Percentiles rank a stretch among this genome's conserved stretches.
These are phyloP conservation scores for Heliothis virescens DNA, from an alignment of 1,140 invertebrate genomes.

Conservation along the genomic window DNA sequence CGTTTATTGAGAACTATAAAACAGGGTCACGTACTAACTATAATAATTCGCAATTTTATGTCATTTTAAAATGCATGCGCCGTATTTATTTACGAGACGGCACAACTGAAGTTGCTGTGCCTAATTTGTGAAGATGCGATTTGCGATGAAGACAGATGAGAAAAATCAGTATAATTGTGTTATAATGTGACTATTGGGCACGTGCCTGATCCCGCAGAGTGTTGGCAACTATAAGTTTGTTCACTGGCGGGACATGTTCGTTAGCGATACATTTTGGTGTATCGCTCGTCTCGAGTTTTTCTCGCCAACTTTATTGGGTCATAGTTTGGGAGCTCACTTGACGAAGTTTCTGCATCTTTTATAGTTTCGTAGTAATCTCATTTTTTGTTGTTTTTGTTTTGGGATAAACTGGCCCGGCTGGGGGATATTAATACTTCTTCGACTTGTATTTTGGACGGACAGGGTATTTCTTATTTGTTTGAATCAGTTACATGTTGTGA, in stretches of 20 bases:
- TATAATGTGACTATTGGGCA: constrained; percentile 9
- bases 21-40: constrained; percentile 18
- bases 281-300: constrained; percentile 20
- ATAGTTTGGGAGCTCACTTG: constrained; percentile 42
- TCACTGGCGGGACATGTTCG: constrained; percentile 17
- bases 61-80: background rate
- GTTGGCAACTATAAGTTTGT: constrained; percentile 9
- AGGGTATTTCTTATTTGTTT: constrained; percentile 15
- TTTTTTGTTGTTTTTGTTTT: constrained; percentile 46
- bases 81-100: background rate
- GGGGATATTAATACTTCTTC: constrained; percentile 34
- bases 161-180: constrained; percentile 1
- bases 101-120: too few relatives aligned
- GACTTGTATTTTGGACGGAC: constrained; percentile 7
- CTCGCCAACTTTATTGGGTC: constrained; percentile 34
- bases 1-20: constrained; percentile 38
- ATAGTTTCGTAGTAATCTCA: constrained; percentile 41
- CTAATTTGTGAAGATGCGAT: constrained; percentile 7
- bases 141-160: background rate
- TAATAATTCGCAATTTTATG: background rate
- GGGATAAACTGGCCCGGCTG: constrained; percentile 18
- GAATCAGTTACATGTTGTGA: constrained; percentile 22
- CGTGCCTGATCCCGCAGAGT: constrained; percentile 17
- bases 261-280: constrained; percentile 30
- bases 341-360: constrained; percentile 44